Evolutionary conservation across 2,797 vertebrate species (phyloP).

Genomic region (Selene dorsalis): DNA sequence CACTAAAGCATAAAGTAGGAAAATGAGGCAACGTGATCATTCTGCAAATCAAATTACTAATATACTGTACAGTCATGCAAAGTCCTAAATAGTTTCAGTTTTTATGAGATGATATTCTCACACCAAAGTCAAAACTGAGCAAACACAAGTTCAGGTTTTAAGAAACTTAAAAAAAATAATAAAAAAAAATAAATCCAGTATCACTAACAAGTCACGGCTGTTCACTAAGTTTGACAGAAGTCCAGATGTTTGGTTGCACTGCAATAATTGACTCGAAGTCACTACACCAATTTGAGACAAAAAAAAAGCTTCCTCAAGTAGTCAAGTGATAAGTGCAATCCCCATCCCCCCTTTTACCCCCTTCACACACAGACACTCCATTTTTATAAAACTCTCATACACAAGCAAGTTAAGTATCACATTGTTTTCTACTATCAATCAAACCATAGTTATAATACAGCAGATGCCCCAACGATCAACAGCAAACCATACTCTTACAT

Average conservation of each 20-base stretch:
- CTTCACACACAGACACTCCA: constrained; percentile 67
- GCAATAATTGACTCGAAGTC: constrained; percentile 65
- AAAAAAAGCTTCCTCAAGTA: constrained; percentile 78
- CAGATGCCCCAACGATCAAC: constrained; percentile 75
- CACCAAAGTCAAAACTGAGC: constrained; percentile 62
- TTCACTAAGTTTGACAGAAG: constrained; percentile 68
- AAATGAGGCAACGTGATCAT: constrained; percentile 67
- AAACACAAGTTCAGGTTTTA: constrained; percentile 64
- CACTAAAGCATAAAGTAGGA: constrained; percentile 71
- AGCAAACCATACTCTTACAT: constrained; percentile 68
- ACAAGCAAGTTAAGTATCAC: constrained; percentile 67
- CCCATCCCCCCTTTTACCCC: constrained; percentile 32
- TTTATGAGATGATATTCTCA: constrained; percentile 53
- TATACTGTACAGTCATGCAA: constrained; percentile 78
- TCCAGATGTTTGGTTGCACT: constrained; percentile 78
- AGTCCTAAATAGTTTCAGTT: constrained; percentile 59
- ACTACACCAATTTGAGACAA: constrained; percentile 71
- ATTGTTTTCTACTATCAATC: constrained; percentile 72
- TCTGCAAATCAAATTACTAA: constrained; percentile 58
- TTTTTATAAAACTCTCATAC: constrained; percentile 69
- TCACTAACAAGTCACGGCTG: constrained; percentile 59
- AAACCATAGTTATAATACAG: constrained; percentile 75
- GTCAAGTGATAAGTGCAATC: constrained; percentile 81
- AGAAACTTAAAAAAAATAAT: constrained; percentile 26
- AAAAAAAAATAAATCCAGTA: constrained; percentile 57